Evolutionary conservation across 1,140 invertebrate genomes (phyloP), one percentile per base, ranked within the genome.

Genomic region (Zaprionus ghesquierei): DNA sequence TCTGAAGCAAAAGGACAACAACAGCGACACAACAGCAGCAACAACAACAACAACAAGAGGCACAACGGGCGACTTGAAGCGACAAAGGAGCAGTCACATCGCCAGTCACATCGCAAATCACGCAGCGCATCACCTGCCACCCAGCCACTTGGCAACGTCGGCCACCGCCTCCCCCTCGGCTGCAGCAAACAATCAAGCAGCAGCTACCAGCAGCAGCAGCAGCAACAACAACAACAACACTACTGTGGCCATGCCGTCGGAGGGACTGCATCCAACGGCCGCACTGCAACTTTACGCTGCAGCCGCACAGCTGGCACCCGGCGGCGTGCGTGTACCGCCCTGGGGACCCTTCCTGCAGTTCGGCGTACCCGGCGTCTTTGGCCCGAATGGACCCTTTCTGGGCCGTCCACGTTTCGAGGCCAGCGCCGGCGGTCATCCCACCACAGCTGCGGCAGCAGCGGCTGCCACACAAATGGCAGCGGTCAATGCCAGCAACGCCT

Each of bases 231-330:
- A 10, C 15, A 33, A 12, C 70, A 56, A 22, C 58, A 66, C n/a
- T n/a, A n/a, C n/a, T n/a, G n/a, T n/a, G n/a, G 25, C 66, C 20
- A 90, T 92, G 84, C 90, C 90, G 69, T 89, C 91, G 84, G 89
- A 91, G 77, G 91, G 91, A 53, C 92, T 93, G 65, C 91, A 94
- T 91, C 93, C 93, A 82, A 91, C 93, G 91, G 92, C 93, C 89
- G 93, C 92, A 23, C 68, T 94, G 82, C 93, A 94, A 89, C 85
- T 94, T 50, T 94, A 94, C 75, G 93, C 93, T 79, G 93, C 93
- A 76, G 93, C 93, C 77, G 93, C 93, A 49, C 93, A 93, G 75
- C 80, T 94, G 73, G 93, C 92, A 15, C 93, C 93, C 64, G 91
- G 93, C 69, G 91, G 93, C 12, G 93, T 93, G 31, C 91, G 93